phyloP scores from a whole-genome alignment of 2,888 invertebrate species.

The Melinaea marsaeus region DNA sequence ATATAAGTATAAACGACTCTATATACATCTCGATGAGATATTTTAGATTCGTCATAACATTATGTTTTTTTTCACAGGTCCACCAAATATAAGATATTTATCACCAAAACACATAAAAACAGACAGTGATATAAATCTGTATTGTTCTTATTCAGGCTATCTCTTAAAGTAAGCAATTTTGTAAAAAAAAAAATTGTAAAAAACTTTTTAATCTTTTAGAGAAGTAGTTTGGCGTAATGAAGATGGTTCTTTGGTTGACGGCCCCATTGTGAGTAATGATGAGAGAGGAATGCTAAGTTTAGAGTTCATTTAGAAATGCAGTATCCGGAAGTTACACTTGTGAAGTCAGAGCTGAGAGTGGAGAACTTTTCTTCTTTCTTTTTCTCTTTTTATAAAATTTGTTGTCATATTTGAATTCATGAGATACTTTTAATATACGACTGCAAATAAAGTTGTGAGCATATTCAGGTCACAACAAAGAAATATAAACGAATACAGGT shows the following conservation, averaged over 20 bases:
- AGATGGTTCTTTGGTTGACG: slow-evolving; percentile 81
- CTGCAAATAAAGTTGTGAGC: no score
- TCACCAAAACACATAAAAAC: slow-evolving; percentile 88
- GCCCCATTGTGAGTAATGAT: slow-evolving; percentile 72
- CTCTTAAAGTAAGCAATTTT: slow-evolving; percentile 79
- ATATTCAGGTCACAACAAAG: background rate
- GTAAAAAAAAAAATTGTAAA: background rate
- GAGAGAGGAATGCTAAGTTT: slow-evolving; percentile 77
- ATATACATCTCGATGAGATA: background rate
- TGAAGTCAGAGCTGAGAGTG: slow-evolving; percentile 85
- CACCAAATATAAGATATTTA: slow-evolving; percentile 86
- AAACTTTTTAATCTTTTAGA: slow-evolving; percentile 38
- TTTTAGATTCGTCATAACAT: background rate
- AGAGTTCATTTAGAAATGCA: slow-evolving; percentile 77
- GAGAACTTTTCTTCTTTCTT: slow-evolving; percentile 77
- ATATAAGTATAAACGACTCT: background rate
- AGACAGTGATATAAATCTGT: slow-evolving; percentile 84
- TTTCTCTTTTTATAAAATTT: background rate
- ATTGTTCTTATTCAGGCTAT: slow-evolving; percentile 92
- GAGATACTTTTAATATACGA: background rate
- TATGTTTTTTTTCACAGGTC: slow-evolving; percentile 66
- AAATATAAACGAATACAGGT: background rate
- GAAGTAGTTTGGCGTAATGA: slow-evolving; percentile 85
- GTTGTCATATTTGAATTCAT: background rate
- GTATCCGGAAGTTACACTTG: slow-evolving; percentile 85